A percentile compares a stretch with the other conserved stretches of the same genome.
phyloP scores from a whole-genome alignment of 1,140 invertebrate species.

The Platorchestia sp. region DNA sequence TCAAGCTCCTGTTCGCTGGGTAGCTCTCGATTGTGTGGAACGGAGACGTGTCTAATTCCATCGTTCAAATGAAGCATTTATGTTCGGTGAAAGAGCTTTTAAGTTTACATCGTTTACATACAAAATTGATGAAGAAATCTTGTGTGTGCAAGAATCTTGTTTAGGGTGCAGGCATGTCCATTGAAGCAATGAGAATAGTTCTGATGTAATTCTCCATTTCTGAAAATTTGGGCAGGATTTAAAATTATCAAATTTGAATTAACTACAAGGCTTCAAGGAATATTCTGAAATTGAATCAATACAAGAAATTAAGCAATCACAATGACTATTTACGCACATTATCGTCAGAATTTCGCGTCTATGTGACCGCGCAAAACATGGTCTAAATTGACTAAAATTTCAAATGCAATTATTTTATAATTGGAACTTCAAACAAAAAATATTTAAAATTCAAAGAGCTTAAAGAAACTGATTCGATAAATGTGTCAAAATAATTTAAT shows the following conservation, averaged over 20 bases:
- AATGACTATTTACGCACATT: too few relatives aligned
- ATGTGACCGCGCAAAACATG: too few relatives aligned
- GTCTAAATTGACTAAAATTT: too few relatives aligned
- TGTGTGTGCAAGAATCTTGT: neutral
- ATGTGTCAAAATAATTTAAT: too few relatives aligned
- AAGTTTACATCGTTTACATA: neutral
- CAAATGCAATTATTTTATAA: too few relatives aligned
- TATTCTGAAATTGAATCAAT: too few relatives aligned
- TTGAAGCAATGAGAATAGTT: neutral
- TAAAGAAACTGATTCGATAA: too few relatives aligned
- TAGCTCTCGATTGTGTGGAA: conserved; percentile 18
- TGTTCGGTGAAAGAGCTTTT: neutral
- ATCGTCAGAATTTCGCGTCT: too few relatives aligned
- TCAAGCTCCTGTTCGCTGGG: conserved; percentile 13
- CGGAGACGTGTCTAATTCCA: conserved; percentile 46
- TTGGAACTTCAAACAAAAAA: too few relatives aligned
- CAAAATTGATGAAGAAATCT: neutral
- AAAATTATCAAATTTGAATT: neutral
- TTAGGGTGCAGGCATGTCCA: neutral
- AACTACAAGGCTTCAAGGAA: too few relatives aligned
- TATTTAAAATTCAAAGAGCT: too few relatives aligned
- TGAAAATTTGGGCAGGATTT: neutral
- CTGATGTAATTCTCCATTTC: neutral
- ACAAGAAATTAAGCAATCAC: neutral
- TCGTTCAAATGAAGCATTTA: neutral